Percentiles rank a stretch among this genome's conserved stretches.
Conservation (phyloP, 1,140 invertebrate genomes). For the Panagrolaimus sp. region DNA sequence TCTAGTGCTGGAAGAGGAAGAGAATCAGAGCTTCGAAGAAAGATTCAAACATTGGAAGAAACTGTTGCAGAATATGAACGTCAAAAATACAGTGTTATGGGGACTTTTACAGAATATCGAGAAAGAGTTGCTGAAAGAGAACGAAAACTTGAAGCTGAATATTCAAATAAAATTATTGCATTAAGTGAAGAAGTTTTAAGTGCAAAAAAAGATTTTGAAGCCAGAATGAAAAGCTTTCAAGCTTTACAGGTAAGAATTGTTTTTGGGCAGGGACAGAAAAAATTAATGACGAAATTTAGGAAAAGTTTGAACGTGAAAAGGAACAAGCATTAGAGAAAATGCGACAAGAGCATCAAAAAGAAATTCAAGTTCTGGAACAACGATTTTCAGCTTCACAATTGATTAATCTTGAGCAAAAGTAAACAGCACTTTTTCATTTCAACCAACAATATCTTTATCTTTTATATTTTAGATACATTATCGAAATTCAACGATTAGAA, state of each 20-base stretch:
- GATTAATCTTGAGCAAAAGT: constrained; percentile 58
- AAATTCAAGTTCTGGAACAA: constrained; percentile 55
- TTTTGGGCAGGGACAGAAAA: background rate
- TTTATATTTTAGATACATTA: constrained; percentile 47
- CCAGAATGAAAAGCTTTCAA: constrained; percentile 57
- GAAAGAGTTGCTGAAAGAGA: constrained; percentile 56
- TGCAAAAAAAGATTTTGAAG: constrained; percentile 58
- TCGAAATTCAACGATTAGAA: constrained; percentile 57
- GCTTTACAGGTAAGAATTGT: constrained; percentile 44
- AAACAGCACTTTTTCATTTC: background rate
- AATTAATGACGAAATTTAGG: constrained; percentile 29
- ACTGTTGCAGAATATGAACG: constrained; percentile 58
- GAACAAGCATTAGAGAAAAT: constrained; percentile 58
- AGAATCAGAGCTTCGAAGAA: constrained; percentile 51
- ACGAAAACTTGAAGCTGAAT: constrained; percentile 56
- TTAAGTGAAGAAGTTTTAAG: constrained; percentile 57
- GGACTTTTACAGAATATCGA: constrained; percentile 56
- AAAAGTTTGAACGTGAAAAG: constrained; percentile 58
- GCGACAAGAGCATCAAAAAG: constrained; percentile 57
- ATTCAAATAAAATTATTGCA: constrained; percentile 56
- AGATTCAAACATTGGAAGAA: constrained; percentile 56
- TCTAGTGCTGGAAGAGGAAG: constrained; percentile 40
- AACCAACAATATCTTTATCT: background rate
- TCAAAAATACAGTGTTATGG: constrained; percentile 58
- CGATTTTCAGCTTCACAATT: constrained; percentile 55